phyloP scores from a whole-genome alignment of 2,797 vertebrate species.

The Pachyuromys duprasi region DNA sequence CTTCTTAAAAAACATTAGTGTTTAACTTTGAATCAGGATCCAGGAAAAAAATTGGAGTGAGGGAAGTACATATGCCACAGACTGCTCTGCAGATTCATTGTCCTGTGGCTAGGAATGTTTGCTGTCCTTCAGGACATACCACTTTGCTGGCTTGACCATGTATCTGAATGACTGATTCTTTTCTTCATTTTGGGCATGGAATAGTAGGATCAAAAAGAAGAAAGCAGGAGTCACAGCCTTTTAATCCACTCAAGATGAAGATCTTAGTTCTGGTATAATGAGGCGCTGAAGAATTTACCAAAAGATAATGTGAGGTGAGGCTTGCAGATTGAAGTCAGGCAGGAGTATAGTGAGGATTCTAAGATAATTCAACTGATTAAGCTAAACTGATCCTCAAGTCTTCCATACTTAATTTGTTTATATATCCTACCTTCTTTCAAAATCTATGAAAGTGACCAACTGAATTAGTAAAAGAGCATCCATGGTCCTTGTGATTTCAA shows the following conservation, averaged over 20 bases:
- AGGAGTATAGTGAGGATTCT: background rate
- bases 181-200: background rate
- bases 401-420: background rate
- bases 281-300: background rate
- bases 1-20: background rate
- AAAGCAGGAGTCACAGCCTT: background rate
- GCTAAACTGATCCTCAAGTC: background rate
- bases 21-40: constrained; percentile 8
- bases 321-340: background rate
- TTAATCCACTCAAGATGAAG: background rate
- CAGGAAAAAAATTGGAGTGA: background rate
- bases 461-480: background rate
- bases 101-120: background rate
- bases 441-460: background rate
- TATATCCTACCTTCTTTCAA: background rate
- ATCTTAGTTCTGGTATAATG: background rate
- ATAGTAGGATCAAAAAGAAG: background rate
- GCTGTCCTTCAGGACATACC: background rate
- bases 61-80: no score
- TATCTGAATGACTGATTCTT: background rate
- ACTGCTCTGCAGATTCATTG: background rate
- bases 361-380: background rate
- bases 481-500: background rate
- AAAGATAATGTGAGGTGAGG: background rate
- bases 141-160: background rate